These are phyloP conservation scores for Lasiurus cinereus DNA, from an alignment of 2,113 vertebrate genomes.

Conservation along the genomic window DNA sequence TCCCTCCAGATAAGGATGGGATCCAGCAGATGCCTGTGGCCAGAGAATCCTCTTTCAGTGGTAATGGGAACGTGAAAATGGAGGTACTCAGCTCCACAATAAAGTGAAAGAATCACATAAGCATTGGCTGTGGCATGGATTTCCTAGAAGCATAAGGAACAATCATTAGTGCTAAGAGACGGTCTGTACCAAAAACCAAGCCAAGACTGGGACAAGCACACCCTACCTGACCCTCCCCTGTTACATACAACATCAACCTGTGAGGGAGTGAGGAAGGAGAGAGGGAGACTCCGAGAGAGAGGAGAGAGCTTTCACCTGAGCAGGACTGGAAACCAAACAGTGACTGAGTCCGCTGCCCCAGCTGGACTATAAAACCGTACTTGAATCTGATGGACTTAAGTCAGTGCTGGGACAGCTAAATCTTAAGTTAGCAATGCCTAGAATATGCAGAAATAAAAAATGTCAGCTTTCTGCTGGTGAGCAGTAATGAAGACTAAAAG, in stretches of 20 bases:
- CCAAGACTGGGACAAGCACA: background rate
- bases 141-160: background rate
- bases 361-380: background rate
- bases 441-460: background rate
- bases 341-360: background rate
- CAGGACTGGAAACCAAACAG: background rate
- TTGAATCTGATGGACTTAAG: background rate
- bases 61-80: background rate
- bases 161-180: background rate
- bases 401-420: background rate
- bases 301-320: background rate
- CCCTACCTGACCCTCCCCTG: background rate
- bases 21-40: background rate
- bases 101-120: background rate
- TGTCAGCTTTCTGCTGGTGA: background rate
- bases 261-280: background rate
- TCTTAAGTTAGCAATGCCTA: background rate
- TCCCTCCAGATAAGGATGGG: background rate
- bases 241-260: fast-evolving
- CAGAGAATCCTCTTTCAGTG: background rate
- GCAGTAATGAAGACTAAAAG: background rate
- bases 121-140: no score
- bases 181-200: constrained; percentile 3
- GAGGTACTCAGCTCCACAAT: background rate
- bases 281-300: background rate